Evolutionary conservation across 2,797 vertebrate species (phyloP), one percentile per base, ranked within the genome.

Genomic region (Nothura maculosa): DNA sequence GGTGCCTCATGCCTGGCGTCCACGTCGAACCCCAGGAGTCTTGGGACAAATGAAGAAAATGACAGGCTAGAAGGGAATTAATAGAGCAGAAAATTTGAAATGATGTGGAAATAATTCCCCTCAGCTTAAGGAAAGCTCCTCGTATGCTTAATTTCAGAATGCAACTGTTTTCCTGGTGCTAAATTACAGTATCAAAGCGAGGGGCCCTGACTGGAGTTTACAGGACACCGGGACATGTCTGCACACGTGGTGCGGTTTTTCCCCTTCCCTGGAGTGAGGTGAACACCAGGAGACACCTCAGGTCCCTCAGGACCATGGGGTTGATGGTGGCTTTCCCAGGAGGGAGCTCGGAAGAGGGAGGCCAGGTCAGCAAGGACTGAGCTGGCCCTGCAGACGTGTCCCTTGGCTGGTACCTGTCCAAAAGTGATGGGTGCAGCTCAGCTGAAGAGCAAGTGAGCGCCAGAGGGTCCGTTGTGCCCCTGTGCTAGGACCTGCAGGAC

Each of bases 1-100:
- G 61, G 4, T 66, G 61, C 67, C 9, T 24, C 74, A 10, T 20
- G 79, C 66, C 34, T 62, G 22, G 40, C 40, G 79, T 43, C 66
- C 92, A 48, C 74, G 61, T 42, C 66, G 69, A 62, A 72, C 81
- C 64, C 90, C 21, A 5, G 77, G 64, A 89, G 69, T 55, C 79
- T 40, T 54, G 80, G 84, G 77, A 88, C 89, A 92, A 94, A 96
- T 87, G 92, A 92, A 81, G 87, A 88, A 93, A 90, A 95, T 96
- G 72, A 95, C 76, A 91, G 93, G 89, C 89, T 96, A 67, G 92
- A 92, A 94, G 95, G 93, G 87, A 96, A 97, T 97, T 97, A 97
- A 97, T 96, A 96, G 97, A 97, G 97, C 95, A 95, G 93, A 97
- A 97, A 97, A 97, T 97, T 5, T 92, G 94, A 97, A 97, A 97